Conservation (phyloP, 2,113 vertebrate species). For the Narcine bancroftii region DNA sequence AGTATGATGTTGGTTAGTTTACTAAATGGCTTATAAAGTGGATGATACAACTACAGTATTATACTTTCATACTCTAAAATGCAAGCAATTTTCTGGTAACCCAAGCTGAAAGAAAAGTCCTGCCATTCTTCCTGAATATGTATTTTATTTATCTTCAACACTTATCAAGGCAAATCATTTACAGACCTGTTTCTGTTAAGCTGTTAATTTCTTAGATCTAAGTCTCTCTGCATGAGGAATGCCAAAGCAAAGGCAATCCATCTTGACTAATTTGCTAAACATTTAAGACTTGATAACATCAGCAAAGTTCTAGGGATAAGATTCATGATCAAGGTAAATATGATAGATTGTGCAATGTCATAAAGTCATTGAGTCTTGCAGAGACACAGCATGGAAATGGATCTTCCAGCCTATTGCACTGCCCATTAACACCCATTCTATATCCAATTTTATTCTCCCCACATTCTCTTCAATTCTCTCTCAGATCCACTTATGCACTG, state of each 20-base stretch:
- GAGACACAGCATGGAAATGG: no score
- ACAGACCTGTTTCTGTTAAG: background rate
- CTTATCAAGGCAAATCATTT: no score
- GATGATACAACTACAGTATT: background rate
- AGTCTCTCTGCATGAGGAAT: background rate
- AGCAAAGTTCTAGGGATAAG: background rate
- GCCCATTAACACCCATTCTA: no score
- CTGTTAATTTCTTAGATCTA: no score
- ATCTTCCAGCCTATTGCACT: no score
- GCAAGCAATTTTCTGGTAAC: background rate
- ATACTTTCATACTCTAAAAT: background rate
- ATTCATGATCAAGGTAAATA: background rate
- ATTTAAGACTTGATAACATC: background rate
- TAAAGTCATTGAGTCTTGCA: no score
- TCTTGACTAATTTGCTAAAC: background rate
- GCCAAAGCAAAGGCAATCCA: background rate
- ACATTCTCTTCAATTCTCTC: no score
- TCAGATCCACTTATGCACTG: no score
- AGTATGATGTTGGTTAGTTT: background rate
- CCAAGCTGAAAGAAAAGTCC: background rate
- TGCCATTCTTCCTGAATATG: background rate
- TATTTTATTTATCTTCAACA: background rate
- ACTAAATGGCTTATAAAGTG: background rate
- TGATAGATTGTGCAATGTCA: background rate
- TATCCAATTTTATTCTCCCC: no score